phyloP scores from a whole-genome alignment of 2,113 vertebrate species.

The Rhodinocichla rosea region DNA sequence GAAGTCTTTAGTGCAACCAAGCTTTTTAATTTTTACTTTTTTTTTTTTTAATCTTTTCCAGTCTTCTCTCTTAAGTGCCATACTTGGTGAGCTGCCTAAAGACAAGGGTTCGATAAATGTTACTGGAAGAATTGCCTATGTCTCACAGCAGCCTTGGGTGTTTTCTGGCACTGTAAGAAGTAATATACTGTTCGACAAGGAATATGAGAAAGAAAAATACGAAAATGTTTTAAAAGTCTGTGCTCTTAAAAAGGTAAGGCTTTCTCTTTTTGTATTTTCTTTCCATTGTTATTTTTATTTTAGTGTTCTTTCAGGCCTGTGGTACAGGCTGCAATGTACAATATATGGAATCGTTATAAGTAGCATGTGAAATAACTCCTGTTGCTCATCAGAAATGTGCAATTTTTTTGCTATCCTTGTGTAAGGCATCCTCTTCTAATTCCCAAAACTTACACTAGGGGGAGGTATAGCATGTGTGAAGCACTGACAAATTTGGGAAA shows the following conservation, averaged over 20 bases:
- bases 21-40: fast-evolving
- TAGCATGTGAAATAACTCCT: neutral
- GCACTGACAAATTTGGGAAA: neutral
- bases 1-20: neutral
- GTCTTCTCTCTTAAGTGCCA: constrained; percentile 89
- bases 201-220: constrained; percentile 84
- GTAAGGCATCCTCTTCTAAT: neutral
- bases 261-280: neutral
- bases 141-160: constrained; percentile 94
- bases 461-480: neutral
- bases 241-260: constrained; percentile 87
- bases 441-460: neutral
- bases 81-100: constrained; percentile 86
- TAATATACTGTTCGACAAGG: constrained; percentile 96
- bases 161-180: constrained; percentile 92
- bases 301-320: neutral
- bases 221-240: constrained; percentile 88
- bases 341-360: neutral
- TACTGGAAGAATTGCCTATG: constrained; percentile 86
- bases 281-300: neutral
- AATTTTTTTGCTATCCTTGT: neutral
- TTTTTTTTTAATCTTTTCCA: constrained; percentile 37
- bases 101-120: constrained; percentile 80
- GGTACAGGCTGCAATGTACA: fast-evolving
- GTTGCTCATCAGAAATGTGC: neutral